Evolutionary conservation across 2,113 vertebrate species (phyloP).

Genomic region (Choloepus hoffmanni): DNA sequence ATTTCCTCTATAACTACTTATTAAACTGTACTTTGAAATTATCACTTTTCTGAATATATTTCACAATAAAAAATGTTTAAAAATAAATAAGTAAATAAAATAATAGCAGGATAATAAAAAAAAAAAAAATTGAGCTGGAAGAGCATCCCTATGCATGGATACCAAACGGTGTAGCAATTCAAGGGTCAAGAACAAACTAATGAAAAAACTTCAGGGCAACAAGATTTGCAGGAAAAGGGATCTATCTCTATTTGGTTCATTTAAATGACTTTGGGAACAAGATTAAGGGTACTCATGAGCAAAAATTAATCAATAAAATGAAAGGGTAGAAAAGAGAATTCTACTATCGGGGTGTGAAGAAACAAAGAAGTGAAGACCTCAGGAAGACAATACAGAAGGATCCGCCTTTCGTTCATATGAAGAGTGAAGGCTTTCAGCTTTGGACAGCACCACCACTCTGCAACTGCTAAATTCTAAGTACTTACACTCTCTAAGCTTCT

Average conservation of each 20-base stretch:
- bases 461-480: neutral
- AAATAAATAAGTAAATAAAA: too few relatives aligned
- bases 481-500: neutral
- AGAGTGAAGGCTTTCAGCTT: neutral
- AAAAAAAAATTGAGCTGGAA: neutral
- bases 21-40: too few relatives aligned
- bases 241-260: neutral
- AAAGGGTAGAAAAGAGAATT: neutral
- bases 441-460: neutral
- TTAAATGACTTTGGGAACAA: neutral
- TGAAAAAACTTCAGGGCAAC: neutral
- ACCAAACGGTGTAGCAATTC: neutral
- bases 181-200: conserved; percentile 25
- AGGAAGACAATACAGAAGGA: neutral
- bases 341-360: neutral
- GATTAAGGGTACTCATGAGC: neutral
- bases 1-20: too few relatives aligned
- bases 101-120: too few relatives aligned
- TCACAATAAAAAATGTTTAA: too few relatives aligned
- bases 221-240: neutral
- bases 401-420: neutral
- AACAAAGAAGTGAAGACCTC: neutral
- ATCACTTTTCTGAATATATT: too few relatives aligned
- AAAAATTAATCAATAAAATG: neutral
- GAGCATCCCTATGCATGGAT: neutral